phyloP scores from a whole-genome alignment of 2,888 invertebrate species.

The Bembecia ichneumoniformis region DNA sequence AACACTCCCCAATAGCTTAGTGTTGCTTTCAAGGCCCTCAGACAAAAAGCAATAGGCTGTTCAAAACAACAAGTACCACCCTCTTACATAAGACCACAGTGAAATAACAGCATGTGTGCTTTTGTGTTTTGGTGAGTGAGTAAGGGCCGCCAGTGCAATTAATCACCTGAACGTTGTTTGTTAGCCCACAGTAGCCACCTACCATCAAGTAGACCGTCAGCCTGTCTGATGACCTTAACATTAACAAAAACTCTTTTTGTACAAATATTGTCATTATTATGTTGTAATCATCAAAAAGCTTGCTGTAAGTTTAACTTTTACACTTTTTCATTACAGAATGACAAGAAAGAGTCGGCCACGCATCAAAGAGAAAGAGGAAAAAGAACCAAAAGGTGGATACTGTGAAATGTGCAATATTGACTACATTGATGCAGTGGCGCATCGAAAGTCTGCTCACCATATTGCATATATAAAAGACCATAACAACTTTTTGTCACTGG shows the following conservation, averaged over 20 bases:
- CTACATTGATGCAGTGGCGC: slow-evolving; percentile 78
- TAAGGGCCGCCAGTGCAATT: too few relatives aligned
- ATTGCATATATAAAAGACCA: slow-evolving; percentile 80
- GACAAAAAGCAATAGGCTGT: too few relatives aligned
- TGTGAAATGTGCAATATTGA: slow-evolving; percentile 86
- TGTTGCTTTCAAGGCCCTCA: too few relatives aligned
- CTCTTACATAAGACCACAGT: too few relatives aligned
- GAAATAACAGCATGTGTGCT: too few relatives aligned
- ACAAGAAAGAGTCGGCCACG: slow-evolving; percentile 66
- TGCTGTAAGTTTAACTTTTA: neutral
- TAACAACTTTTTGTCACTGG: slow-evolving; percentile 81
- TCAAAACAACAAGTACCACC: too few relatives aligned
- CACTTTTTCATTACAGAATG: slow-evolving; percentile 52
- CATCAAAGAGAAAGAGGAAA: slow-evolving; percentile 55
- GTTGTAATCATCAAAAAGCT: neutral
- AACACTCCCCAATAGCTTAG: too few relatives aligned
- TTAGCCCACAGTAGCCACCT: too few relatives aligned
- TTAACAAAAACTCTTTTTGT: neutral
- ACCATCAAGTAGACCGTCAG: too few relatives aligned
- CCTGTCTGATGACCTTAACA: too few relatives aligned
- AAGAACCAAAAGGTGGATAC: slow-evolving; percentile 74
- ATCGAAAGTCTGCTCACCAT: slow-evolving; percentile 82
- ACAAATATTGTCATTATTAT: neutral
- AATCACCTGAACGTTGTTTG: too few relatives aligned
- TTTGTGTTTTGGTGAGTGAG: too few relatives aligned